A percentile compares a stretch with the other conserved stretches of the same genome.
phyloP scores from a whole-genome alignment of 2,113 vertebrate species.

The Pomatorhinus ruficollis region DNA sequence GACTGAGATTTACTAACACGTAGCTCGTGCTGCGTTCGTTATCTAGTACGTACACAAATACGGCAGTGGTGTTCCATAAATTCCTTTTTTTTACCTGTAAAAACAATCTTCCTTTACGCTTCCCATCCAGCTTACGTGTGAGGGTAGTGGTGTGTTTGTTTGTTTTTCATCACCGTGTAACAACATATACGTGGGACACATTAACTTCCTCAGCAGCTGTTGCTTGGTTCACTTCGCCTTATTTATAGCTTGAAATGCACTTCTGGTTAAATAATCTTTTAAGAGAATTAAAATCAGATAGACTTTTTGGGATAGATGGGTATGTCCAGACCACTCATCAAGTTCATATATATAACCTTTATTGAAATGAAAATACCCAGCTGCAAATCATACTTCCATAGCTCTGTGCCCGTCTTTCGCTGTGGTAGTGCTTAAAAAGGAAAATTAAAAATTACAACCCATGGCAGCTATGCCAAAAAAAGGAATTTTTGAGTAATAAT shows the following conservation, averaged over 20 bases:
- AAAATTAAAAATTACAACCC: constrained; percentile 20
- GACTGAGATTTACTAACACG: neutral
- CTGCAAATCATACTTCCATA: neutral
- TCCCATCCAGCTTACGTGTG: neutral
- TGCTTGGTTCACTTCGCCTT: constrained; percentile 13
- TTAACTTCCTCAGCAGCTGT: constrained; percentile 52
- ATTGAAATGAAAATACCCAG: neutral
- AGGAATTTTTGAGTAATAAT: neutral
- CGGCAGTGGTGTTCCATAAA: neutral
- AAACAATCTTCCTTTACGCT: neutral
- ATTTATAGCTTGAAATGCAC: constrained; percentile 26
- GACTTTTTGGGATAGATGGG: constrained; percentile 1
- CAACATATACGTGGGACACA: neutral
- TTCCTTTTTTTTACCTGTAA: neutral
- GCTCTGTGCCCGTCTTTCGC: neutral
- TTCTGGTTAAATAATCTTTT: constrained; percentile 50
- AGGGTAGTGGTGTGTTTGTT: neutral
- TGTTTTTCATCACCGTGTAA: constrained; percentile 9
- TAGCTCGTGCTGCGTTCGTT: neutral
- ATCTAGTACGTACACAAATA: neutral
- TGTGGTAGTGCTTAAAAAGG: neutral
- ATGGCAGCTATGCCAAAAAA: neutral
- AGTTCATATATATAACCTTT: neutral
- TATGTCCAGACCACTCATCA: neutral
- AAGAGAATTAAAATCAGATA: constrained; percentile 48